A percentile compares a stretch with the other conserved stretches of the same genome.
phyloP scores from a whole-genome alignment of 2,113 vertebrate species.

The Stegastes partitus region DNA sequence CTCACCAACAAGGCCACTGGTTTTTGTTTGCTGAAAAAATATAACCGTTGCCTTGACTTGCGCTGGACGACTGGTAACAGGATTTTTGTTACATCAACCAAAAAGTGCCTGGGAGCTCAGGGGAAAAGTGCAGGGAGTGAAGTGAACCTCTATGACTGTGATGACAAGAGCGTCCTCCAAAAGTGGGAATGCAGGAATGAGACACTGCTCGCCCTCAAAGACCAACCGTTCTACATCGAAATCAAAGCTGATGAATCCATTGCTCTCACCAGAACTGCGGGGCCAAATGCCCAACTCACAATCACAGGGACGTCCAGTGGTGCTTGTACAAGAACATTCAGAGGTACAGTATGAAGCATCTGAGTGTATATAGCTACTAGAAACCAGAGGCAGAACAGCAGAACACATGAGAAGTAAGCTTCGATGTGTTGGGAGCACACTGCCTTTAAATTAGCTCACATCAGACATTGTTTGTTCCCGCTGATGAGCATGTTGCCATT shows the following conservation, averaged over 20 bases:
- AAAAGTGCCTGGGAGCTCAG: slow-evolving; percentile 89
- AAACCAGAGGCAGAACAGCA: neutral
- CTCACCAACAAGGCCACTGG: slow-evolving; percentile 68
- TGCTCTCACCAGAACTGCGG: slow-evolving; percentile 86
- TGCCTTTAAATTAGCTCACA: too few relatives aligned
- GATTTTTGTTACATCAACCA: slow-evolving; percentile 83
- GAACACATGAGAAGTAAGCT: neutral
- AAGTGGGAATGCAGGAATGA: slow-evolving; percentile 94
- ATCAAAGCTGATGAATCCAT: slow-evolving; percentile 83
- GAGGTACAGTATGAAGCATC: slow-evolving; percentile 86
- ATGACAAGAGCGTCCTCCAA: slow-evolving; percentile 86
- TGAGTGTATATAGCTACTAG: neutral
- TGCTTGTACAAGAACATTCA: slow-evolving; percentile 89
- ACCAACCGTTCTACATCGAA: slow-evolving; percentile 86
- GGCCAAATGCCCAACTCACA: slow-evolving; percentile 88
- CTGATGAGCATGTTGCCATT: too few relatives aligned
- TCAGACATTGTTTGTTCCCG: neutral
- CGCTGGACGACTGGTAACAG: slow-evolving; percentile 90
- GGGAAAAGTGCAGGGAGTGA: slow-evolving; percentile 86
- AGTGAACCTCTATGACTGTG: slow-evolving; percentile 87
- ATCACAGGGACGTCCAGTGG: slow-evolving; percentile 88
- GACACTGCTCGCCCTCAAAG: slow-evolving; percentile 89
- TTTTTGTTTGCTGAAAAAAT: slow-evolving; percentile 58
- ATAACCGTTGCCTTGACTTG: slow-evolving; percentile 60
- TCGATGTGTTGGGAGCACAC: too few relatives aligned